Conservation (phyloP, 2,888 invertebrate genomes). For the Plagodis pulveraria region DNA sequence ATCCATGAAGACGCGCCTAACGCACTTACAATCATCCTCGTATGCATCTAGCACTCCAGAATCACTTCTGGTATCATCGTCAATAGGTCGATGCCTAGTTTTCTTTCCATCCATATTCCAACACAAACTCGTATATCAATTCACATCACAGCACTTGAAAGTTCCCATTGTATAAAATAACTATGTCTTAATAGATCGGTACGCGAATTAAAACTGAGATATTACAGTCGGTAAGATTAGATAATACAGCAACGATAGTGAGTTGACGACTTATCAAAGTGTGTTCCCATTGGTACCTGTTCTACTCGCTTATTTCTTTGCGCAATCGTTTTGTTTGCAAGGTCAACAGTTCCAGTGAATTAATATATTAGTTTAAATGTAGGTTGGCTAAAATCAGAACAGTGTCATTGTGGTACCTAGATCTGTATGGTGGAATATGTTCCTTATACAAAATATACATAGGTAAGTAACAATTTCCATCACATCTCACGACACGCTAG, state of each 20-base stretch:
- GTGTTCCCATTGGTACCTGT: conserved; percentile 56
- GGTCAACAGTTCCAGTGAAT: conserved; percentile 34
- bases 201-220: conserved; percentile 75
- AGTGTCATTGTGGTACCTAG: background rate
- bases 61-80: conserved; percentile 77
- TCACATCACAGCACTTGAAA: conserved; percentile 41
- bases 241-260: conserved; percentile 68
- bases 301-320: conserved; percentile 45
- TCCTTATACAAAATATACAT: too few species aligned
- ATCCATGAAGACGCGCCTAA: too few species aligned
- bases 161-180: conserved; percentile 45
- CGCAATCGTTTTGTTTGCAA: conserved; percentile 41
- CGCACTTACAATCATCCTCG: conserved; percentile 60
- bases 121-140: conserved; percentile 37
- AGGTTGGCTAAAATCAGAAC: conserved; percentile 2
- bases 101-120: conserved; percentile 66
- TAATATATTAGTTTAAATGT: conserved; percentile 2
- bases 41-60: conserved; percentile 64
- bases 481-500: too few species aligned
- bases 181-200: conserved; percentile 58
- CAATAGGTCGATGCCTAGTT: conserved; percentile 67
- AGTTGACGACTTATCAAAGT: conserved; percentile 62
- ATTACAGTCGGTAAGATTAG: conserved; percentile 70
- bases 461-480: too few species aligned
- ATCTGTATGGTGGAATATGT: too few species aligned